Conservation (phyloP, 2,113 vertebrate species). For the Sander lucioperca region DNA sequence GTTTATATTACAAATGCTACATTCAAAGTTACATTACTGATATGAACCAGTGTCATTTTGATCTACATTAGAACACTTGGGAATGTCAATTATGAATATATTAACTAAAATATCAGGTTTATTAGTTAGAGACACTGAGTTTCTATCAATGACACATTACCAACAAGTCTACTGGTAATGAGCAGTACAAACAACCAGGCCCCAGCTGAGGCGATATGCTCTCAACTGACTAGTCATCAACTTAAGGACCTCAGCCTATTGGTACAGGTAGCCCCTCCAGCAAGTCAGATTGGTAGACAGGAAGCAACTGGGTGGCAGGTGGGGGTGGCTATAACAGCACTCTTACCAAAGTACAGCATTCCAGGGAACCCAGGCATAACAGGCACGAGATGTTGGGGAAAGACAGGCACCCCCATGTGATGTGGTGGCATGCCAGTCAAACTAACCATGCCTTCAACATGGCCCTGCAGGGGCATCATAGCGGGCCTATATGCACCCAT, state of each 20-base stretch:
- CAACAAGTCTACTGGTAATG: conserved; percentile 8
- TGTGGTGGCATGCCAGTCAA: conserved; percentile 94
- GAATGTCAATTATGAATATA: conserved; percentile 25
- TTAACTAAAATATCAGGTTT: background rate
- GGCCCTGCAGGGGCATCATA: conserved; percentile 91
- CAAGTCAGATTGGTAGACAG: conserved; percentile 82
- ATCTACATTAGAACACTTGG: background rate
- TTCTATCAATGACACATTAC: background rate
- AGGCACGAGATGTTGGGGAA: conserved; percentile 91
- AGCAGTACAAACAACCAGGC: conserved; percentile 19
- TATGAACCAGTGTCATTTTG: background rate
- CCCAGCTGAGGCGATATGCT: conserved; percentile 29
- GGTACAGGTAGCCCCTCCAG: conserved; percentile 86
- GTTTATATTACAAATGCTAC: conserved; percentile 19
- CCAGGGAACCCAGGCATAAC: conserved; percentile 91
- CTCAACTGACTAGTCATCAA: conserved; percentile 45
- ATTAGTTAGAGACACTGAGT: background rate
- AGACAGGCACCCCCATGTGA: conserved; percentile 91
- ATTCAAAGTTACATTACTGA: conserved; percentile 3
- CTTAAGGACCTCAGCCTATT: conserved; percentile 71
- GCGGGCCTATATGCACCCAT: conserved; percentile 92
- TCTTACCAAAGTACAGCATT: conserved; percentile 95
- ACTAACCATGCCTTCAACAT: conserved; percentile 95
- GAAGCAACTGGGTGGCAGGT: conserved; percentile 85
- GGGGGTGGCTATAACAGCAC: conserved; percentile 77